A percentile compares a stretch with the other conserved stretches of the same genome.
Conservation (phyloP, 2,888 invertebrate species). For the Eulithis prunata region DNA sequence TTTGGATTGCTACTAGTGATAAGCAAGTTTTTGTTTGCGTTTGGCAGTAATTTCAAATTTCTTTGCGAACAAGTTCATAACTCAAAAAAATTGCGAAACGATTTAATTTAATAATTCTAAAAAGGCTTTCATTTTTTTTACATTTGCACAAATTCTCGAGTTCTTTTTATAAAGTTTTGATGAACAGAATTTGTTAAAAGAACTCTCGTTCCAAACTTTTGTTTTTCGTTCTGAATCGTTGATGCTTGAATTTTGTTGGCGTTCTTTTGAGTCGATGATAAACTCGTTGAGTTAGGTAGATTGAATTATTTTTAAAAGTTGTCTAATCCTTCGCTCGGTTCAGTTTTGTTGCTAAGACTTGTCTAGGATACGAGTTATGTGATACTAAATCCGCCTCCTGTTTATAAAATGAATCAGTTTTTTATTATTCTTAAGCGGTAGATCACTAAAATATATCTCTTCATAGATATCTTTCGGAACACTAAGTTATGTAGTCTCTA, state of each 20-base stretch:
- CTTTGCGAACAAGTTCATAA: constrained; percentile 9
- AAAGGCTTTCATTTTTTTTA: constrained; percentile 37
- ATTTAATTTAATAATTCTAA: constrained; percentile 32
- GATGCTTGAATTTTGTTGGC: constrained; percentile 36
- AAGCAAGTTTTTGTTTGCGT: background rate
- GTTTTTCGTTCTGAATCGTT: constrained; percentile 35
- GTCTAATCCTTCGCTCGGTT: constrained; percentile 19
- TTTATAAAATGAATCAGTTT: too few relatives aligned
- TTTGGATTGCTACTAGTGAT: too few relatives aligned
- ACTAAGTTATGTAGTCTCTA: too few relatives aligned
- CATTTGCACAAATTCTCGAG: constrained; percentile 24
- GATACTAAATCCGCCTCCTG: too few relatives aligned
- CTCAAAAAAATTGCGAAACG: constrained; percentile 17
- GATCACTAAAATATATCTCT: too few relatives aligned
- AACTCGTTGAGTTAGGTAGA: constrained; percentile 23
- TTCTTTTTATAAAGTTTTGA: constrained; percentile 36
- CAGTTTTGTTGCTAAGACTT: constrained; percentile 27
- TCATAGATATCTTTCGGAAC: too few relatives aligned
- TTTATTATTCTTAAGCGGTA: too few relatives aligned
- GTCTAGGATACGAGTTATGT: background rate
- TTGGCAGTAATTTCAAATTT: background rate
- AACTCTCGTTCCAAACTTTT: constrained; percentile 35
- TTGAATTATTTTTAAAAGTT: constrained; percentile 33
- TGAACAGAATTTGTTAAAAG: constrained; percentile 29
- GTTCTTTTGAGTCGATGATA: constrained; percentile 36